A percentile compares a stretch with the other conserved stretches of the same genome.
Evolutionary conservation across 1,140 invertebrate genomes (phyloP).

Genomic region (Drosophila nasuta): DNA sequence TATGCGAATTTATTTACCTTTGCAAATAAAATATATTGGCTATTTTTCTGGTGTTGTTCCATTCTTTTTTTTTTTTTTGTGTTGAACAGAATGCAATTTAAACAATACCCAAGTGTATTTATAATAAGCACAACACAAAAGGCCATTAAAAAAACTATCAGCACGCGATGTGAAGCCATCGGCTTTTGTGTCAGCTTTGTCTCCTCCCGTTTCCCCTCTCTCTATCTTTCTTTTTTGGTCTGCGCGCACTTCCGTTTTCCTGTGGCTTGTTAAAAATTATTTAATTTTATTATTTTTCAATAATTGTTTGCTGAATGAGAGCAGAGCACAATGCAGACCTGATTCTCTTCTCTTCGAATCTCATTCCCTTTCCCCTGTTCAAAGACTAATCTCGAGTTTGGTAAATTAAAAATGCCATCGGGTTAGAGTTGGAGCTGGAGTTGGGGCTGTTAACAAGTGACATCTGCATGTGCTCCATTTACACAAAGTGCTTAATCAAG

Average conservation of each 20-base stretch:
- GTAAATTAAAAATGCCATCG: constrained; percentile 80
- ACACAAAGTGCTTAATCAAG: constrained; percentile 83
- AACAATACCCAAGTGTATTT: constrained; percentile 76
- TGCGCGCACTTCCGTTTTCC: constrained; percentile 70
- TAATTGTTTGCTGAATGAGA: constrained; percentile 67
- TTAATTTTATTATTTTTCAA: constrained; percentile 79
- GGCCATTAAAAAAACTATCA: constrained; percentile 62
- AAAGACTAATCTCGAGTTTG: constrained; percentile 39
- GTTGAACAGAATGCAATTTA: constrained; percentile 76
- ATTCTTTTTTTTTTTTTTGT: constrained; percentile 5
- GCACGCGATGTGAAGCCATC: constrained; percentile 57
- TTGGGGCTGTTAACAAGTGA: constrained; percentile 13
- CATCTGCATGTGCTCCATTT: constrained; percentile 78
- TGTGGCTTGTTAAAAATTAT: constrained; percentile 81
- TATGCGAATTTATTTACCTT: constrained; percentile 77
- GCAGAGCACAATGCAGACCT: constrained; percentile 11
- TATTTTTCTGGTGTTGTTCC: constrained; percentile 13
- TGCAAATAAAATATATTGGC: constrained; percentile 75
- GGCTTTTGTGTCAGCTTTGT: constrained; percentile 55
- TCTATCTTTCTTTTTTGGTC: not conserved
- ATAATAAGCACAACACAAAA: constrained; percentile 76
- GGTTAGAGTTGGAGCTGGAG: constrained; percentile 18
- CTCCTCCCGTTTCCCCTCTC: not conserved
- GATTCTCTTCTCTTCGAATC: not conserved
- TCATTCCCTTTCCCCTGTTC: not conserved